These are phyloP conservation scores for Phacellophora camtschatica DNA, from an alignment of 30 jellyfish, hydroid and myxozoan genomes.

Conservation along the genomic window DNA sequence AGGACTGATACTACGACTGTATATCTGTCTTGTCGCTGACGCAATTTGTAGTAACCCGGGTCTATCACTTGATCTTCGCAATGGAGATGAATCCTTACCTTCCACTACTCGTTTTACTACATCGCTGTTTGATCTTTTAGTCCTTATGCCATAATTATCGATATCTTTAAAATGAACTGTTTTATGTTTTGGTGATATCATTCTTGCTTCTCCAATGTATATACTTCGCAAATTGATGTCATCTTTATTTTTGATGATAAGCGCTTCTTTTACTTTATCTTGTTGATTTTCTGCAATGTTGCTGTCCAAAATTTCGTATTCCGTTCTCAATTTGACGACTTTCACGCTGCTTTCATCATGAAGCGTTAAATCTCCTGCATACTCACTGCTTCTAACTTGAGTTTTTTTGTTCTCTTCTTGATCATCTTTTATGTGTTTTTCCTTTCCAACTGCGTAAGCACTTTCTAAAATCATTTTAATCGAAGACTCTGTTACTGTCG, in stretches of 20 bases:
- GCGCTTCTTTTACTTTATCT: slow-evolving; percentile 10
- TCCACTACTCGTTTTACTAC: background rate
- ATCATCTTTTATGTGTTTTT: too few species aligned
- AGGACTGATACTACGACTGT: background rate
- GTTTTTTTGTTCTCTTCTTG: too few species aligned
- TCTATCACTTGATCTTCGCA: background rate
- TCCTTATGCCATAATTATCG: background rate
- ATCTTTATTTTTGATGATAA: background rate
- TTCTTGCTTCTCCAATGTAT: slow-evolving; percentile 30
- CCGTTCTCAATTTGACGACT: background rate
- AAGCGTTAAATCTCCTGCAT: too few species aligned
- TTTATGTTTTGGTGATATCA: slow-evolving; percentile 10
- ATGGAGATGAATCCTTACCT: background rate
- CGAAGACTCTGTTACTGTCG: too few species aligned
- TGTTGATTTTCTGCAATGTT: background rate
- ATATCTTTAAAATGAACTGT: background rate
- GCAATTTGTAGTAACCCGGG: background rate
- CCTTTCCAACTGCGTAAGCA: too few species aligned
- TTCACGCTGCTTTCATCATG: too few species aligned
- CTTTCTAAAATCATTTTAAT: too few species aligned
- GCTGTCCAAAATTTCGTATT: background rate
- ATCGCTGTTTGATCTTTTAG: background rate
- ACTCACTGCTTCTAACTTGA: too few species aligned
- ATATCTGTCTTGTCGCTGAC: background rate
- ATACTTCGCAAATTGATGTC: background rate